These are phyloP conservation scores for Antechinus flavipes DNA, from an alignment of 2,113 vertebrate species.

Conservation along the genomic window DNA sequence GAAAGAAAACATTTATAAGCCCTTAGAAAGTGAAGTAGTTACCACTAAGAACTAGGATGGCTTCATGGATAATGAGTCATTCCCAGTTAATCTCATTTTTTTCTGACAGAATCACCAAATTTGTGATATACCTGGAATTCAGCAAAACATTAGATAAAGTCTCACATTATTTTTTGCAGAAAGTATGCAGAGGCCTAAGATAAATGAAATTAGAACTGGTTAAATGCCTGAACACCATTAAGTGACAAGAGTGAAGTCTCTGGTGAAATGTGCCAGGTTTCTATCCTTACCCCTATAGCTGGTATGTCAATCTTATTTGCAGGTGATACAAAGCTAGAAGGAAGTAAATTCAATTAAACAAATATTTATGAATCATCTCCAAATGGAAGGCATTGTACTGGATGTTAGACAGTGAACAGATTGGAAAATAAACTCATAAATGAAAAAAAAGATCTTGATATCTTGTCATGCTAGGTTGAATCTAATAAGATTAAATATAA, in stretches of 20 bases:
- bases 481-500: neutral
- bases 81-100: neutral
- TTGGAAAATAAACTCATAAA: neutral
- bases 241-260: neutral
- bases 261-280: neutral
- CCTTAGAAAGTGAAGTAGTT: neutral
- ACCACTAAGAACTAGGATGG: neutral
- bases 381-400: neutral
- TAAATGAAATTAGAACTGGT: neutral
- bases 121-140: neutral
- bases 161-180: neutral
- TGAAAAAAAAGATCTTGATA: neutral
- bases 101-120: neutral
- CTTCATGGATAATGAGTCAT: neutral
- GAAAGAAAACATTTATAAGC: neutral
- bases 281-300: neutral
- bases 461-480: neutral
- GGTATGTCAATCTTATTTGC: neutral
- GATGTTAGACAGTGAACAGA: neutral
- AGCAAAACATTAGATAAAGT: neutral
- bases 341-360: neutral
- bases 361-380: neutral
- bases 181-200: neutral
- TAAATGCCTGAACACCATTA: neutral
- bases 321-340: neutral